These are phyloP conservation scores for Bungarus multicinctus DNA, from an alignment of 2,113 vertebrate genomes.

Conservation along the genomic window DNA sequence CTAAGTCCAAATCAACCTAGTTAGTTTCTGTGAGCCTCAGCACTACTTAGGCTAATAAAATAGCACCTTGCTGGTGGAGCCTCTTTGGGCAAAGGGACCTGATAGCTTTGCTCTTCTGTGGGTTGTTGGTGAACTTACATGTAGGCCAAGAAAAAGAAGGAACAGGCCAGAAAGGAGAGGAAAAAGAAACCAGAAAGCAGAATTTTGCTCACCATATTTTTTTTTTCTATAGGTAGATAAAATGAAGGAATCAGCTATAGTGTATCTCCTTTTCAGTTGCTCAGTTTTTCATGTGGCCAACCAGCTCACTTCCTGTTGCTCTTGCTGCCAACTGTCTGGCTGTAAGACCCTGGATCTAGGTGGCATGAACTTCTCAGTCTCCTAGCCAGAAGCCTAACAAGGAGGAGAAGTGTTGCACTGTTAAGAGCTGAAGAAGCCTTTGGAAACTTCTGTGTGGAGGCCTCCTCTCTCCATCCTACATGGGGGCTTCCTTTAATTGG, in stretches of 20 bases:
- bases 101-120: not conserved
- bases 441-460: not conserved
- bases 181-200: not conserved
- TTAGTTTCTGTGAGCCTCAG: not conserved
- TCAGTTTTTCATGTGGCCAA: not conserved
- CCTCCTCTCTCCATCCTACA: not conserved
- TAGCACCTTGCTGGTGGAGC: not conserved
- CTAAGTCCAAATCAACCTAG: not conserved
- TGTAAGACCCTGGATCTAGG: not conserved
- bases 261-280: not conserved
- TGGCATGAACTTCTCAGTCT: not conserved
- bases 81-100: not conserved
- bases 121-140: not conserved
- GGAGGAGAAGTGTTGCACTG: not conserved
- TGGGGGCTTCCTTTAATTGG: not conserved
- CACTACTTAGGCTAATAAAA: not conserved
- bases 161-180: not conserved
- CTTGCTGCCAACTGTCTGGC: not conserved
- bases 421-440: not conserved
- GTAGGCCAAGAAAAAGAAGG: not conserved
- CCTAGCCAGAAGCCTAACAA: not conserved
- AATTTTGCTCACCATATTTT: not conserved
- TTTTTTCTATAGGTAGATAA: not conserved
- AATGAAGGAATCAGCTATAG: not conserved
- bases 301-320: not conserved